Percentiles rank a stretch among this genome's conserved stretches.
phyloP scores from a whole-genome alignment of 2,888 invertebrate species.

The Pecten maximus region DNA sequence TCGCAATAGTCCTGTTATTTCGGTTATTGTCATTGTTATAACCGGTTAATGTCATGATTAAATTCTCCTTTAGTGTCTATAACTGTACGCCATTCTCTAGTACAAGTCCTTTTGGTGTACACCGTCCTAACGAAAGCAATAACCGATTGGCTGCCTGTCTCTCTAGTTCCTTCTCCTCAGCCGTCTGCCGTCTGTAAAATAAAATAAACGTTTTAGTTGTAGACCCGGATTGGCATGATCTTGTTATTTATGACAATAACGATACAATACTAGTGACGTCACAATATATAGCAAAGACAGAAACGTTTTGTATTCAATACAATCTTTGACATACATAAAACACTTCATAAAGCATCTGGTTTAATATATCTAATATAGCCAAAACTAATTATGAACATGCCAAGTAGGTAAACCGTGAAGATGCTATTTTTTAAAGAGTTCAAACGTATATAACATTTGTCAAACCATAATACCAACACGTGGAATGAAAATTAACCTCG shows the following conservation, averaged over 20 bases:
- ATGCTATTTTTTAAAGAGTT: too few relatives aligned
- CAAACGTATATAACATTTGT: too few relatives aligned
- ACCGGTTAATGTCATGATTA: not conserved
- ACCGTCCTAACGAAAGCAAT: constrained; percentile 85
- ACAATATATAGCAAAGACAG: too few relatives aligned
- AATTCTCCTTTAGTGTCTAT: not conserved
- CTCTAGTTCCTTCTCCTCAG: constrained; percentile 98
- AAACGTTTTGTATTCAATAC: too few relatives aligned
- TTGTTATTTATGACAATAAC: not conserved
- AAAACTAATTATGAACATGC: too few relatives aligned
- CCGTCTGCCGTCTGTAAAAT: constrained; percentile 94
- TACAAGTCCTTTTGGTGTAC: constrained; percentile 26
- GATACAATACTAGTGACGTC: not conserved
- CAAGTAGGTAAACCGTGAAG: too few relatives aligned
- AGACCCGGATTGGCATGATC: not conserved
- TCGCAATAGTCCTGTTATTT: not conserved
- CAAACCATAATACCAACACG: too few relatives aligned
- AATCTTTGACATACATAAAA: too few relatives aligned
- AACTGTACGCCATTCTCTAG: not conserved
- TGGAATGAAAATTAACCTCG: too few relatives aligned
- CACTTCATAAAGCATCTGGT: too few relatives aligned
- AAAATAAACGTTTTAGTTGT: not conserved
- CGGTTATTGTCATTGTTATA: not conserved
- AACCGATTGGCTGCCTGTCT: constrained; percentile 97
- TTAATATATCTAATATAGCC: too few relatives aligned